Conservation (phyloP, 2,797 vertebrate species). For the Petrocephalus sullivani region DNA sequence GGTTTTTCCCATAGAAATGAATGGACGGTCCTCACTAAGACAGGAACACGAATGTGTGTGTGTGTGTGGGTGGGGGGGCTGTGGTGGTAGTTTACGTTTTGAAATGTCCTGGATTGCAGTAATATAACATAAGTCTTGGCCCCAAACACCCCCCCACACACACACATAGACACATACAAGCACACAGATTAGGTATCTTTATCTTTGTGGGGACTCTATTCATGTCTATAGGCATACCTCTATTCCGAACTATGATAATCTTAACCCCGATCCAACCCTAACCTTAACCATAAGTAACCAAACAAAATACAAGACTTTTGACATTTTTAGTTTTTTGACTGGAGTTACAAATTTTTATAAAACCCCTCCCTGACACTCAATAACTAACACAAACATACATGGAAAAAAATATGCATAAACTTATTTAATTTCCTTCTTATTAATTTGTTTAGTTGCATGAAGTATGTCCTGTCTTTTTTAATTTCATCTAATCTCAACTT, state of each 20-base stretch:
- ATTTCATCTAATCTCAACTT: neutral
- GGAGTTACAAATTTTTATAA: neutral
- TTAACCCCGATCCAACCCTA: no score
- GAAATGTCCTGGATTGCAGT: no score
- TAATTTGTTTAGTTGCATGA: neutral
- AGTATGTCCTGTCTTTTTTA: neutral
- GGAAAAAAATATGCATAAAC: neutral
- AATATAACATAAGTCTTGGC: no score
- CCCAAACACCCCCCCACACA: neutral
- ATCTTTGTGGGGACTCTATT: neutral
- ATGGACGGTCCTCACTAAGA: no score
- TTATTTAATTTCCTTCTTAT: neutral
- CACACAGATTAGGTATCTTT: neutral
- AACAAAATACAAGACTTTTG: no score
- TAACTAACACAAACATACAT: neutral
- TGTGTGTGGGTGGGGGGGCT: no score
- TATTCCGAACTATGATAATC: no score
- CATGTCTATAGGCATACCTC: neutral
- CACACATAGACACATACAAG: neutral
- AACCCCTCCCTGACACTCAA: neutral
- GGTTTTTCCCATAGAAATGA: no score
- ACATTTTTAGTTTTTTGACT: no score
- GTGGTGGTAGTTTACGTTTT: no score
- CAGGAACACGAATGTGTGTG: no score
- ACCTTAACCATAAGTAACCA: no score